Base-by-base conservation (phyloP, 2,113 vertebrate genomes). In the Clarias batrachus region DNA sequence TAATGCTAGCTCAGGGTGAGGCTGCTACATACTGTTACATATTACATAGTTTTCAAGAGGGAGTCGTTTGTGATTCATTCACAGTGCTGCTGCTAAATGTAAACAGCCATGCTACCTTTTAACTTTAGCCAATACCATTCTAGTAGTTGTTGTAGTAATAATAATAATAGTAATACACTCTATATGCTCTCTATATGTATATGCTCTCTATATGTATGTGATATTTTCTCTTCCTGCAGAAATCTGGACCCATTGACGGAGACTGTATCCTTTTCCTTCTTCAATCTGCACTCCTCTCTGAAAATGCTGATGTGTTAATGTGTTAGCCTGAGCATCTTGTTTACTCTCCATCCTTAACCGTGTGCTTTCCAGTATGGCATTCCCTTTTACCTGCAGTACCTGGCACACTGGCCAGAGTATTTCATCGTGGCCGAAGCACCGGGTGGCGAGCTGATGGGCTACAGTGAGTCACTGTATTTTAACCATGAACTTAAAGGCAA, bases 381-480 rank as follows among this genome's bases (percentile, higher is more conserved):
- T 86, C 97, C 98, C 0, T 99, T 99, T 89, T 99, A 98, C 89
- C 92, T 98, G 52, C 98, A 99, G 94, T 98, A 99, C 90, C 94
- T 99, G 6, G 98, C 98, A 19, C 98, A 99, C 91, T 98, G 98
- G 98, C 98, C 98, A 0, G 97, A 99, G 93, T 99, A 99, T 85
- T 99, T 99, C 93, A 96, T 98, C 1, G 97, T 99, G 1, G 97
- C 98, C 0, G 97, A 99, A 92, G 97, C 97, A 57, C 97, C 98
- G 11, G 97, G 97, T 5, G 97, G 98, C 66, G 97, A 99, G 87
- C 94, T 99, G 78, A 99, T 99, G 98, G 98, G 98, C 65, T 99
- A 99, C 91, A 99, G 98, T 99, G 94, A 96, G 92, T 89, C 59
- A 65, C 30, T 41, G 84, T 10, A 1, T 37, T 79, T 30, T 33